phyloP scores from a whole-genome alignment of 2,888 invertebrate genomes.

The Agriotes lineatus region DNA sequence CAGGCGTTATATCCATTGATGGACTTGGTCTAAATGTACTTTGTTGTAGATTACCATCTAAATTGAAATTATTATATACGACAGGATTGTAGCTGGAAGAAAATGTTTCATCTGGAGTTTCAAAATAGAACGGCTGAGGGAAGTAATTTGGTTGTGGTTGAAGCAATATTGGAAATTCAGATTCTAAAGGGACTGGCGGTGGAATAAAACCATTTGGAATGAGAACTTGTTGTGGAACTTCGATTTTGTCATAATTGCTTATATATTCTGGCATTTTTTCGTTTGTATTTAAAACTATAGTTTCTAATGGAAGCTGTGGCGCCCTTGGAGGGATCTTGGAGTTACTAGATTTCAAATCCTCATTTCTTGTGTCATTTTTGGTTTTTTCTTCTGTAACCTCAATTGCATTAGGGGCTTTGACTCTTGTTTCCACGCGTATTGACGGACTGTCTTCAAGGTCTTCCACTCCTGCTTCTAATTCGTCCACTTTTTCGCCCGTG shows the following conservation, averaged over 20 bases:
- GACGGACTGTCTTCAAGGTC: slow-evolving; percentile 72
- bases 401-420: slow-evolving; percentile 59
- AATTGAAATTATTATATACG: slow-evolving; percentile 18
- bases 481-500: slow-evolving; percentile 50
- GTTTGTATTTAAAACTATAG: slow-evolving; percentile 4
- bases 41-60: slow-evolving; percentile 38
- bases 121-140: slow-evolving; percentile 18
- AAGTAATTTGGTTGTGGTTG: slow-evolving; percentile 21
- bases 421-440: slow-evolving; percentile 72
- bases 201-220: not conserved
- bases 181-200: not conserved
- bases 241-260: not conserved
- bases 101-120: slow-evolving; percentile 1
- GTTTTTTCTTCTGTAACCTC: slow-evolving; percentile 46
- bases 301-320: not conserved
- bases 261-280: not conserved
- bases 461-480: slow-evolving; percentile 55
- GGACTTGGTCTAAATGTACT: slow-evolving; percentile 50
- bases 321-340: not conserved
- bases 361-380: slow-evolving; percentile 40
- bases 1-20: slow-evolving; percentile 34
- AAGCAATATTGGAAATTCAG: slow-evolving; percentile 11
- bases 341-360: slow-evolving; percentile 12
- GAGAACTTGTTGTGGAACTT: not conserved
- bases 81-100: not conserved